These are phyloP conservation scores for Aricia agestis DNA, from an alignment of 1,140 invertebrate genomes.

Conservation along the genomic window DNA sequence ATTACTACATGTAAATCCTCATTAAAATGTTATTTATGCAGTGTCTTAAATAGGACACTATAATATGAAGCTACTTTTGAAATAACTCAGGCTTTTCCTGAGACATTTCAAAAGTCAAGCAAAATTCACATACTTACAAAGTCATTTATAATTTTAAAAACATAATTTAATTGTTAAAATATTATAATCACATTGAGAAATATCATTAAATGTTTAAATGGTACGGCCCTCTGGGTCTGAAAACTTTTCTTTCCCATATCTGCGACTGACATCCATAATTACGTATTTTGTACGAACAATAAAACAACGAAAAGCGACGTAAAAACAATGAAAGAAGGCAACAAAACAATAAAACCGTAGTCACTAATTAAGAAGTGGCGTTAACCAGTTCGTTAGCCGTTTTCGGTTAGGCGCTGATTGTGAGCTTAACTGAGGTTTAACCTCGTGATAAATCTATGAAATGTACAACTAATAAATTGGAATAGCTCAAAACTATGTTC, in stretches of 20 bases:
- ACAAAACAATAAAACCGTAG: not conserved
- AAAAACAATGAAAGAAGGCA: too few species aligned
- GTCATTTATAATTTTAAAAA: too few species aligned
- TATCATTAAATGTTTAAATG: not conserved
- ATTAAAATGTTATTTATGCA: too few species aligned
- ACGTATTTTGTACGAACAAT: not conserved
- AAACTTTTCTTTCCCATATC: not conserved
- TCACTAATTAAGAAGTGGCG: not conserved
- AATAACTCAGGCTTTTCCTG: too few species aligned
- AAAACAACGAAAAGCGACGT: not conserved
- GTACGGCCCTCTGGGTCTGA: not conserved
- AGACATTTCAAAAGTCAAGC: too few species aligned
- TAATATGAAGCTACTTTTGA: too few species aligned
- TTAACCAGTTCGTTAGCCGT: not conserved
- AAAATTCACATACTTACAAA: not conserved
- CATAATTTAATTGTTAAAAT: not conserved
- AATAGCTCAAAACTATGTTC: too few species aligned
- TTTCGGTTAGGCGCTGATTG: not conserved
- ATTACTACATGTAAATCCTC: too few species aligned
- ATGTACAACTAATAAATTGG: too few species aligned
- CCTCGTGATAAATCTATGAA: not conserved
- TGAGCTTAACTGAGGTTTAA: not conserved
- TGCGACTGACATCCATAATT: not conserved
- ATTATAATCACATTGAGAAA: not conserved
- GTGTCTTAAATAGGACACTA: too few species aligned